Percentiles rank a stretch among this genome's conserved stretches.
phyloP scores from a whole-genome alignment of 1,140 invertebrate genomes.

The Calliphora vicina region DNA sequence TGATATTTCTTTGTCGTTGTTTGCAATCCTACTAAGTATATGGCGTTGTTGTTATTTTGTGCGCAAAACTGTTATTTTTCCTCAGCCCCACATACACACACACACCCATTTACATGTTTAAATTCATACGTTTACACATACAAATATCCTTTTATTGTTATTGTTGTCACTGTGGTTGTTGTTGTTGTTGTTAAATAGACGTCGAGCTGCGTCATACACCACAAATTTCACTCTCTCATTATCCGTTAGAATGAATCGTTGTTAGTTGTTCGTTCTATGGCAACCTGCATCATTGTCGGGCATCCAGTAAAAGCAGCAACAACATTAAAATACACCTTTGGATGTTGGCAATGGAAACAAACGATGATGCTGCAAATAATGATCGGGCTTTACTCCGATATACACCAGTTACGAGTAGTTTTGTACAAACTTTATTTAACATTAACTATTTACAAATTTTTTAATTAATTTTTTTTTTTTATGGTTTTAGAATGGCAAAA shows the following conservation, averaged over 20 bases:
- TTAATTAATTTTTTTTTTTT: too few species aligned
- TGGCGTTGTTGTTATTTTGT: slow-evolving; percentile 19
- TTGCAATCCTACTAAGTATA: neutral
- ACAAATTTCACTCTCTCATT: slow-evolving; percentile 8
- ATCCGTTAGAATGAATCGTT: slow-evolving; percentile 13
- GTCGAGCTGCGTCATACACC: slow-evolving; percentile 25
- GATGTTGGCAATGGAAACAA: neutral
- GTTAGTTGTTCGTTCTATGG: neutral
- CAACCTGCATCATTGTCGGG: neutral
- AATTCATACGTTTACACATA: neutral
- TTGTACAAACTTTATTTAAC: too few species aligned
- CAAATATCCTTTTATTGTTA: slow-evolving; percentile 8
- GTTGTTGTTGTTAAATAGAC: neutral
- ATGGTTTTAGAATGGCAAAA: too few species aligned
- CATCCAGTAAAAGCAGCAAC: neutral
- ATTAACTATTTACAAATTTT: too few species aligned
- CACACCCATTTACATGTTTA: neutral
- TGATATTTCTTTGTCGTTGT: neutral
- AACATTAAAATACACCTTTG: neutral
- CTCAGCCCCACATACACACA: too few species aligned
- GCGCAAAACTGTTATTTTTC: neutral
- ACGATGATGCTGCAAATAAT: neutral
- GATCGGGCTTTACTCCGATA: neutral
- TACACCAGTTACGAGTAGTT: too few species aligned
- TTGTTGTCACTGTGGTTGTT: too few species aligned